phyloP scores from a whole-genome alignment of 2,797 vertebrate species.

The Spatula versicolor region DNA sequence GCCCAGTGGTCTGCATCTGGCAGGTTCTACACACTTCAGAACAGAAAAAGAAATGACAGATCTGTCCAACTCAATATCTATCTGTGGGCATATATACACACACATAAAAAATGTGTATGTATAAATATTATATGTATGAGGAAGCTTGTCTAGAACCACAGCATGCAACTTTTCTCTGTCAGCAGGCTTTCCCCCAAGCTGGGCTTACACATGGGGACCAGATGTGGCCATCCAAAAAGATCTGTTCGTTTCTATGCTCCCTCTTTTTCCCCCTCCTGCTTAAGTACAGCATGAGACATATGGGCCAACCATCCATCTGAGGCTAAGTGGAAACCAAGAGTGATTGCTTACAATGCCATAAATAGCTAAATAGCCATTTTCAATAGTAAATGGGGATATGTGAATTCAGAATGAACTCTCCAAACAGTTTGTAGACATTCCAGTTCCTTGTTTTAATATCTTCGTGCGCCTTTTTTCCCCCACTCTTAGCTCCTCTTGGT shows the following conservation, averaged over 20 bases:
- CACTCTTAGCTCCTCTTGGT: not conserved
- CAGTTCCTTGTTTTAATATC: slow-evolving; percentile 53
- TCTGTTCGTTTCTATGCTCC: not conserved
- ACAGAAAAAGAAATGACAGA: not conserved
- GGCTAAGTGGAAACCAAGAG: not conserved
- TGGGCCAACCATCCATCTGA: not conserved
- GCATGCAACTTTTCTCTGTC: not conserved
- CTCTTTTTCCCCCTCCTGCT: not conserved
- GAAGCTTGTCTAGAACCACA: not conserved
- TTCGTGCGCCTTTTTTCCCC: not conserved
- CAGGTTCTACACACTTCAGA: not conserved
- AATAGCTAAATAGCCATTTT: not conserved
- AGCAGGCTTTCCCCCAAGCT: not conserved
- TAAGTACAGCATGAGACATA: not conserved
- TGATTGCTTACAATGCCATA: not conserved
- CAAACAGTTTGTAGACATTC: slow-evolving; percentile 16
- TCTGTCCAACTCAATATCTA: not conserved
- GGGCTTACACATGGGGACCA: slow-evolving; percentile 29
- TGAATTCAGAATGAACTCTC: not conserved
- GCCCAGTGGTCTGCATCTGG: not conserved
- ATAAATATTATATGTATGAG: not conserved
- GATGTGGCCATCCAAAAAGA: slow-evolving; percentile 24
- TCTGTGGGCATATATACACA: not conserved
- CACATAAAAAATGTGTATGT: not conserved
- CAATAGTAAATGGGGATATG: not conserved